These are phyloP conservation scores for Chalcosyrphus nemorum DNA, from an alignment of 2,888 invertebrate genomes.

Conservation along the genomic window DNA sequence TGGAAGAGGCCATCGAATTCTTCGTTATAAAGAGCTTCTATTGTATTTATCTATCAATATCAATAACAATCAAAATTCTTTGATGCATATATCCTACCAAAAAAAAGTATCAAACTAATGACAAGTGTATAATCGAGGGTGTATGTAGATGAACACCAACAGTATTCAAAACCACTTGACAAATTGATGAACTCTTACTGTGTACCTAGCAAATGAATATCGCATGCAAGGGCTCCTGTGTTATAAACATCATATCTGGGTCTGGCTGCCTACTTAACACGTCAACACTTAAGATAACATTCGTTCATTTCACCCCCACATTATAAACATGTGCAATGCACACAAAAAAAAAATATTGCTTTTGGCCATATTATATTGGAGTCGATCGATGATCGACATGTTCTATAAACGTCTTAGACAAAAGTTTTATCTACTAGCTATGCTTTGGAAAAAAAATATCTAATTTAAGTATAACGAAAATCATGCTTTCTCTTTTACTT, in stretches of 20 bases:
- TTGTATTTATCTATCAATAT: too few species aligned
- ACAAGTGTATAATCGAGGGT: too few species aligned
- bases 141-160: too few species aligned
- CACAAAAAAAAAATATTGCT: slow-evolving; percentile 21
- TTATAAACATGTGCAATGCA: slow-evolving; percentile 6
- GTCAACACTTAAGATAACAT: slow-evolving; percentile 9
- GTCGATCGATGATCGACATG: slow-evolving; percentile 44
- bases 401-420: slow-evolving; percentile 12
- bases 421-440: background rate
- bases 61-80: too few species aligned
- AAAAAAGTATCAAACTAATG: too few species aligned
- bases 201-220: background rate
- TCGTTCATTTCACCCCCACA: slow-evolving; percentile 3
- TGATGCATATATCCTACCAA: too few species aligned
- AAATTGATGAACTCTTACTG: too few species aligned
- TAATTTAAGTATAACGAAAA: slow-evolving; percentile 4
- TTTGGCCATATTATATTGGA: slow-evolving; percentile 45
- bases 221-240: background rate
- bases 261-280: slow-evolving; percentile 12
- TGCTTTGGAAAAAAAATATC: background rate
- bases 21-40: too few species aligned
- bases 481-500: background rate
- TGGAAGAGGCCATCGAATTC: too few species aligned
- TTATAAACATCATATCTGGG: background rate
- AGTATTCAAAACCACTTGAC: too few species aligned